These are phyloP conservation scores for Piscicola geometra DNA, from an alignment of 2,888 invertebrate genomes.

Conservation along the genomic window DNA sequence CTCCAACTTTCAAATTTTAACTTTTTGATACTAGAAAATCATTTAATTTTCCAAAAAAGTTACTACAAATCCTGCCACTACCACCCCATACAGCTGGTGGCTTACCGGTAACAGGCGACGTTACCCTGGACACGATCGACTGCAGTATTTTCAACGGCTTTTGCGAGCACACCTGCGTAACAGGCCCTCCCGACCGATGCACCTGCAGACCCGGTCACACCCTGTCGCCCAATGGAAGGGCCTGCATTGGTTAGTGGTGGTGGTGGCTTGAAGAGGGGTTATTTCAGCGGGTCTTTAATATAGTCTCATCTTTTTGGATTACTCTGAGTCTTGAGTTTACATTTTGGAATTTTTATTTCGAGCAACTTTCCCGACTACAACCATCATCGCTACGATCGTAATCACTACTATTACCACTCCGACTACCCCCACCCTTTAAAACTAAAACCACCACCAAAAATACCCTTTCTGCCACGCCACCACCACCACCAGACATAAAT, in stretches of 20 bases:
- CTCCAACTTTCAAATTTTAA: no score
- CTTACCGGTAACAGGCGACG: not conserved
- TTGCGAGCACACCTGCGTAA: constrained; percentile 13
- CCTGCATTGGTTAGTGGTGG: constrained; percentile 29
- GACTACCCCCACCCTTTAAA: not conserved
- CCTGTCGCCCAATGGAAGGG: constrained; percentile 22
- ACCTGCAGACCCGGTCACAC: constrained; percentile 1
- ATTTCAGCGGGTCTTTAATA: no score
- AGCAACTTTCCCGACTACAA: not conserved
- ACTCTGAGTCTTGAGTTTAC: no score
- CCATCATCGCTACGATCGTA: not conserved
- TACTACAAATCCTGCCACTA: no score
- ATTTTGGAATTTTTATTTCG: not conserved
- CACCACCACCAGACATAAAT: constrained; percentile 30
- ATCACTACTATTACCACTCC: no score
- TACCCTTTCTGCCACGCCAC: no score
- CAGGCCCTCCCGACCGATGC: constrained; percentile 15
- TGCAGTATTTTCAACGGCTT: constrained; percentile 23
- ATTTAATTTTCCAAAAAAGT: no score
- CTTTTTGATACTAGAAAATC: no score
- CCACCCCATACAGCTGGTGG: not conserved
- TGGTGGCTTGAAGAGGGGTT: no score
- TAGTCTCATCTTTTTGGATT: no score
- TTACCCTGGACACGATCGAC: constrained; percentile 7
- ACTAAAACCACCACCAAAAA: not conserved